These are phyloP conservation scores for Oxygymnocypris stewartii DNA, from an alignment of 2,113 vertebrate genomes.

Conservation along the genomic window DNA sequence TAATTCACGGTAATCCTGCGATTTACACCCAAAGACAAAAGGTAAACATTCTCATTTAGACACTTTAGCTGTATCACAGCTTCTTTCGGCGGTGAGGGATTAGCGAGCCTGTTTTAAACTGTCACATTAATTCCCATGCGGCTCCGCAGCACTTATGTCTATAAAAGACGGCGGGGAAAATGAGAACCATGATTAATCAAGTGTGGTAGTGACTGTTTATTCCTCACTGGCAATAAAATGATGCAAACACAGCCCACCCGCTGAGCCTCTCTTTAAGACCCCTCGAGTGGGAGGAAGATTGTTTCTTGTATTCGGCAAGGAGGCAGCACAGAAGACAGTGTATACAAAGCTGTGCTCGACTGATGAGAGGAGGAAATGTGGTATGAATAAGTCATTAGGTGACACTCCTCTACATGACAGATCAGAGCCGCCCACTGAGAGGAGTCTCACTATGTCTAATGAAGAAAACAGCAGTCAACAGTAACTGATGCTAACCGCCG, in stretches of 20 bases:
- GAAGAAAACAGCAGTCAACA: constrained; percentile 41
- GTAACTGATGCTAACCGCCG: not conserved
- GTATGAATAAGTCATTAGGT: constrained; percentile 65
- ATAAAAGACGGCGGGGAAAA: constrained; percentile 51
- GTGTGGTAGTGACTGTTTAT: constrained; percentile 53
- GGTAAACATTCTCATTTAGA: constrained; percentile 65
- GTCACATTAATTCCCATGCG: constrained; percentile 40
- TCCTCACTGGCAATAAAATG: constrained; percentile 61
- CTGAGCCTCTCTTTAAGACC: constrained; percentile 46
- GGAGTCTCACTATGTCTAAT: constrained; percentile 48
- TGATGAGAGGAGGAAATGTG: constrained; percentile 49
- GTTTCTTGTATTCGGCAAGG: constrained; percentile 24
- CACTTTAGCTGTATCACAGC: constrained; percentile 15
- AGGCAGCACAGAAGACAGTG: not conserved
- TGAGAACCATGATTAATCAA: constrained; percentile 62
- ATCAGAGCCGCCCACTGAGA: constrained; percentile 34
- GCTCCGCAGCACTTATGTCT: constrained; percentile 35
- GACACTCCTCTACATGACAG: constrained; percentile 31
- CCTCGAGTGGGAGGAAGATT: constrained; percentile 23
- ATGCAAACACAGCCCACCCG: constrained; percentile 57
- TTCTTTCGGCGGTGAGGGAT: constrained; percentile 45
- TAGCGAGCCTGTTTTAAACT: constrained; percentile 45
- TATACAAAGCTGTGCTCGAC: constrained; percentile 33
- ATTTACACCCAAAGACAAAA: constrained; percentile 66
- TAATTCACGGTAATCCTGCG: constrained; percentile 68